Evolutionary conservation across 2,888 invertebrate species (phyloP), one percentile per base, ranked within the genome.

Genomic region (Netelia fuscicornis): DNA sequence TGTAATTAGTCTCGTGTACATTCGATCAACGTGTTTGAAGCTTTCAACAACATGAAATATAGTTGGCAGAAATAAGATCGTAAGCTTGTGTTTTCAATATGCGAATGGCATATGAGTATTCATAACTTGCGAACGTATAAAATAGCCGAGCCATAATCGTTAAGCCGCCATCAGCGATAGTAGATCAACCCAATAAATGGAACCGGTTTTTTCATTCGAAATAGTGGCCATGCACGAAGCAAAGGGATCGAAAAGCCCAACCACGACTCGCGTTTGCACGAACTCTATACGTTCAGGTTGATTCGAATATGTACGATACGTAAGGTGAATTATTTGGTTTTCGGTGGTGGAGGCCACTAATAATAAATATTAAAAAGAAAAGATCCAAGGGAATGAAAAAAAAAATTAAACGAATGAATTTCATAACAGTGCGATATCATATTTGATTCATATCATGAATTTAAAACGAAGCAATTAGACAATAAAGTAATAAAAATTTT

Each of bases 101-200:
- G 58, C 23, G 58, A 72, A 72, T 23, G 44, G 5, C 52, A 48
- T 58, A 44, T 42, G 60, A 58, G 60, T 17, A 44, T 60, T 17
- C 77, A 48, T 44, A 30, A 48, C 54, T 77, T 68, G 37, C 23
- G 37, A 44, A 23, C 25, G 42, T 56, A 58, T 60, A 58, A 68
- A 77, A 77, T 30, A 68, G 30, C 58, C 11, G 10, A 60, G 23
- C 60, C 56, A 72, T 60, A 44, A 72, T 72, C 72, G 72, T 72
- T 44, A 72, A 60, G 56, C 71, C 71, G 37, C 56, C 23, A 72
- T 60, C 44, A 23, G 23, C 60, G 42, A 60, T 60, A 44, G 60
- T 60, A 58, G 60, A 72, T 72, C 72, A 60, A 44, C n/a, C n/a
- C 60, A 3, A 44, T 71, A 25, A 13, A 67, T 67, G 48, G 13